A percentile compares a stretch with the other conserved stretches of the same genome.
These are phyloP conservation scores for Acromyrmex heyeri DNA, from an alignment of 1,140 invertebrate species.

Conservation along the genomic window DNA sequence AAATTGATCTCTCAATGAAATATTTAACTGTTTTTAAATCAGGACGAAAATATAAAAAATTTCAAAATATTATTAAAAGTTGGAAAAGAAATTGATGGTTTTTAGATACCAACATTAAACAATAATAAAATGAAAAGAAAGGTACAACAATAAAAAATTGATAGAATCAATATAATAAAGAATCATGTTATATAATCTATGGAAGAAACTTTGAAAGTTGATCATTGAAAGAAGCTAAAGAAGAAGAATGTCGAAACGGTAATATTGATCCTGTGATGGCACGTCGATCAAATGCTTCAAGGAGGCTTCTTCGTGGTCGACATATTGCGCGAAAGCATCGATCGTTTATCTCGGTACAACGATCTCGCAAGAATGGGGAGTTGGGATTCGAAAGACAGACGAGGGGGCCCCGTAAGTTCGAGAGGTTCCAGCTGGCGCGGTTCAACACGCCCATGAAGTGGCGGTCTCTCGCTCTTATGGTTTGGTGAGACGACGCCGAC, in stretches of 20 bases:
- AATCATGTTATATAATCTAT: background rate
- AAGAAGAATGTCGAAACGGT: background rate
- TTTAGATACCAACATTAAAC: background rate
- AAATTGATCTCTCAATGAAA: too few relatives aligned
- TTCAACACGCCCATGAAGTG: conserved; percentile 73
- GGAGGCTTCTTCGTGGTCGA: conserved; percentile 41
- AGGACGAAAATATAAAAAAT: too few relatives aligned
- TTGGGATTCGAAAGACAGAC: conserved; percentile 36
- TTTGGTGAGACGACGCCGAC: conserved; percentile 35
- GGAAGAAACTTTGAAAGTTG: background rate
- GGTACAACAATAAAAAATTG: background rate
- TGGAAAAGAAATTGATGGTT: background rate
- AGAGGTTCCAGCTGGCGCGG: conserved; percentile 67
- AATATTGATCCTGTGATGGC: conserved; percentile 1
- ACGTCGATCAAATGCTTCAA: conserved; percentile 45
- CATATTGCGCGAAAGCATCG: conserved; percentile 56
- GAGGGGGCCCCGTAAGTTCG: background rate
- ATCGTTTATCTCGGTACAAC: conserved; percentile 64
- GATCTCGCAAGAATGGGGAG: conserved; percentile 55
- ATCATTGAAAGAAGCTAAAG: background rate
- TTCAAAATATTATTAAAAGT: too few relatives aligned
- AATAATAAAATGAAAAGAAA: background rate
- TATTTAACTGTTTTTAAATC: too few relatives aligned
- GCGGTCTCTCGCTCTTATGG: conserved; percentile 31
- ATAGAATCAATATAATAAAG: background rate